Evolutionary conservation across 92 coral and sea anemone species (phyloP).

Genomic region (Umimayanthus kanabou): DNA sequence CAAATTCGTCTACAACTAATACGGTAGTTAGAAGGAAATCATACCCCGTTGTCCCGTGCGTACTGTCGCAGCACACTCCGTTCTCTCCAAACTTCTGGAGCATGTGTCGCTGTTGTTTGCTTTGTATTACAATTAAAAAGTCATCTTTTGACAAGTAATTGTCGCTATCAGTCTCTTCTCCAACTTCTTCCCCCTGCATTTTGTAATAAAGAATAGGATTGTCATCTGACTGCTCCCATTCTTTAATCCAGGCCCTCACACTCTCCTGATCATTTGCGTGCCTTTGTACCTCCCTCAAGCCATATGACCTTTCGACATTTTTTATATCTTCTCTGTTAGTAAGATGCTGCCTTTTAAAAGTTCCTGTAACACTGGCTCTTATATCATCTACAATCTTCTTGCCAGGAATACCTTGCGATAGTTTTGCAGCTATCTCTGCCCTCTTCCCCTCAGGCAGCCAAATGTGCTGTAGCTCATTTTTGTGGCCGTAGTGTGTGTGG

Average conservation of each 20-base stretch:
- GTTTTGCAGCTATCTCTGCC: conserved; percentile 32
- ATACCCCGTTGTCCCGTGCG: too few species aligned
- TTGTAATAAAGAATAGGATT: conserved; percentile 44
- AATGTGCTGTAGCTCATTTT: too few species aligned
- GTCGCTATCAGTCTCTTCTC: conserved; percentile 22
- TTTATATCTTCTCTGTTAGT: conserved; percentile 39
- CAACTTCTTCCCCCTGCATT: conserved; percentile 37
- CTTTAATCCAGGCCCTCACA: conserved; percentile 44
- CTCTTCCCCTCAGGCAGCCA: too few species aligned
- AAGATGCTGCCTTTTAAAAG: conserved; percentile 45
- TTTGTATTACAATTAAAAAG: too few species aligned
- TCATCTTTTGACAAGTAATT: too few species aligned
- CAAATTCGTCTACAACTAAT: too few species aligned
- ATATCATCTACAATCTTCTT: conserved; percentile 35
- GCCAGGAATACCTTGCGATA: conserved; percentile 36
- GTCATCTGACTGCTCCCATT: conserved; percentile 33
- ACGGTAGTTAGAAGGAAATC: too few species aligned
- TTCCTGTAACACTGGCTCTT: conserved; percentile 26
- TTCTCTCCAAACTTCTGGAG: too few species aligned
- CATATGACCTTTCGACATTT: conserved; percentile 30
- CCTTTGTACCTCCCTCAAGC: conserved; percentile 20
- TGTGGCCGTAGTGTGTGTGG: too few species aligned
- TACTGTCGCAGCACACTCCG: too few species aligned
- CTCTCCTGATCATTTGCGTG: conserved; percentile 48
- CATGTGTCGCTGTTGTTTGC: too few species aligned